phyloP scores from a whole-genome alignment of 2,113 vertebrate genomes.

The Lepidothrix coronata region DNA sequence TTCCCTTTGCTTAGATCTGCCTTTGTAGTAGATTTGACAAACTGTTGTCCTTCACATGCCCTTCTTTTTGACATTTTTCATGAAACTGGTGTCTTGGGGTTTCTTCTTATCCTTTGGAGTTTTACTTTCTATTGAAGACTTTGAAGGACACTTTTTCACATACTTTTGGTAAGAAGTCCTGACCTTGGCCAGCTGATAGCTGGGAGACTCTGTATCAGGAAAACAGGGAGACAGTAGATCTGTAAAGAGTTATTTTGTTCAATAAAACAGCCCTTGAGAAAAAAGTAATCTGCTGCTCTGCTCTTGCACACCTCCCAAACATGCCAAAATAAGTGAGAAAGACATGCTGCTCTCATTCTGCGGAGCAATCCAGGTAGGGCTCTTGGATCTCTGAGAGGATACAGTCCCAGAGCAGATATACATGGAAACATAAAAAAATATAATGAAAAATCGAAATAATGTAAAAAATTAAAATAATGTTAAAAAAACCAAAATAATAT shows the following conservation, averaged over 20 bases:
- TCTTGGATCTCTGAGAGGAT: not conserved
- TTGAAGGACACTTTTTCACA: not conserved
- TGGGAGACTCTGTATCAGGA: not conserved
- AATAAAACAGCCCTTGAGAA: not conserved
- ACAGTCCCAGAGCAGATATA: not conserved
- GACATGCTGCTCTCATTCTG: not conserved
- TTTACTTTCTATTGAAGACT: not conserved
- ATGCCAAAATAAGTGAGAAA: not conserved
- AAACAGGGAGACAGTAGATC: not conserved
- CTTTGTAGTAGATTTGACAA: not conserved
- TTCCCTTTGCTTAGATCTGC: not conserved
- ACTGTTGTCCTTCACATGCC: accelerated
- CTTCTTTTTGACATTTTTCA: not conserved
- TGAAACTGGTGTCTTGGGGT: not conserved
- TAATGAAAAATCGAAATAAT: too few relatives aligned
- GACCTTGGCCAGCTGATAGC: not conserved
- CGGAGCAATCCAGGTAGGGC: not conserved
- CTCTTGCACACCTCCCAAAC: not conserved
- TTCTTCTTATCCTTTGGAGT: not conserved
- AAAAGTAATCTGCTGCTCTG: not conserved
- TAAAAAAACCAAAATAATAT: not conserved
- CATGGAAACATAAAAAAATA: not conserved
- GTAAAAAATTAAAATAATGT: too few relatives aligned
- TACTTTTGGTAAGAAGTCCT: not conserved
- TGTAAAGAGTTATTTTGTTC: not conserved